Evolutionary conservation across 1,140 invertebrate species (phyloP), one percentile per base, ranked within the genome.

Genomic region (Lepidurus apus): DNA sequence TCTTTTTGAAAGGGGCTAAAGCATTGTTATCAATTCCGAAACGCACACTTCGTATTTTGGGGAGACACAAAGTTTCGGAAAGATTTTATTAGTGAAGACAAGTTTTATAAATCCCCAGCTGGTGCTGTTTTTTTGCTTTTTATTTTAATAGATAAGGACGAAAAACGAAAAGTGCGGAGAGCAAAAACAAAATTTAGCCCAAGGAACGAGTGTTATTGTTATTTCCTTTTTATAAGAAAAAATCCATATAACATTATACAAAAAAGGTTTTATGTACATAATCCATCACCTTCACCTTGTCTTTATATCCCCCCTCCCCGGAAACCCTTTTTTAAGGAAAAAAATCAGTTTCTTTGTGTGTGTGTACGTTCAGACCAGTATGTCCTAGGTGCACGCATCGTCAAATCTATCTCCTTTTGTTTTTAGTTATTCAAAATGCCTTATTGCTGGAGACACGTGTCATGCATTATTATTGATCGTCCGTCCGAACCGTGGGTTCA

Each of bases 401-500:
- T 21, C 13, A 47, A 17, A 47, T 65, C 8, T 65, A n/a, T 17
- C 53, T 17, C 53, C 13, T 65, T 65, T 21, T 21, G 17, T 65
- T n/a, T 65, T 65, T 47, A 8, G 17, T 47, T 65, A 13, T 65
- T 65, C 53, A 65, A 34, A 65, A 65, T 65, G 53, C 53, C 53
- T 65, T 65, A 65, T 17, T 65, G 53, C 53, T 65, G 21, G 21
- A 65, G 13, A 65, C 17, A 65, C 17, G 1, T 47, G 53, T 65
- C 8, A 65, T 65, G 53, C 53, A 65, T 65, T 65, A 65, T 65
- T 65, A n/a, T 65, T 65, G 53, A 65, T 65, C 53, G 53, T 65
- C 53, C 53, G 53, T 65, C 53, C 53, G 53, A 65, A 65, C 53
- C 53, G 53, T 65, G 53, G 53, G 53, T 65, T 65, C 53, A 65